Base-by-base conservation (phyloP, 1,140 invertebrate species). In the Ceratoteleas bidentatus region DNA sequence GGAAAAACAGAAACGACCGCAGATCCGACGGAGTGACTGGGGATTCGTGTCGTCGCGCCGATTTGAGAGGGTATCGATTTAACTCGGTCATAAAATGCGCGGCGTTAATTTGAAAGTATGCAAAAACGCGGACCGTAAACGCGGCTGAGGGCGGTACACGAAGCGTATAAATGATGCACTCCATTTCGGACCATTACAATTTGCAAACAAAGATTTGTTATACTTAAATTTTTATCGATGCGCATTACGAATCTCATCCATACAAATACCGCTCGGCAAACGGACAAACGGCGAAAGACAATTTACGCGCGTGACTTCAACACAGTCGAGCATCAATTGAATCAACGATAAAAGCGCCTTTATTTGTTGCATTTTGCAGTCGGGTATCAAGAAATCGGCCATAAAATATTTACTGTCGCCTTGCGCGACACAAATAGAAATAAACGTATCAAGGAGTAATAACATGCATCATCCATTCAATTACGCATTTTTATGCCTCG, bases 371-470 rank as follows among this genome's bases (percentile, higher is more conserved):
- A 81, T 79, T 83, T 79, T 38, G 74, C 68, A 65, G 64, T 40
- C 57, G 64, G 61, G 62, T 73, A 74, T 74, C 70, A 74, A 75
- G 69, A 58, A 75, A 83, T 83, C 66, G 75, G 33, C 72, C 65
- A 72, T 83, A 83, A 79, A 83, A 83, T 79, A 79, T 79, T 83
- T 79, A 83, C 61, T 83, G 81, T 83, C 78, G 78, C 70, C 78
- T 74, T 81, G 70, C 65, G 53, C 75, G 81, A 74, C 69, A 75
- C 74, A 83, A 83, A 83, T 83, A 78, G 72, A 75, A 83, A 79
- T 79, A 79, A 79, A 83, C 75, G 70, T 79, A 83, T 83, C 81
- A 79, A 76, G 69, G 47, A 79, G 70, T 79, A 79, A 83, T 83
- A 79, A 79, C 70, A 74, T 73, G 70, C 75, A 83, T 83, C 76